phyloP scores from a whole-genome alignment of 2,113 vertebrate species.

The Anguilla japonica region DNA sequence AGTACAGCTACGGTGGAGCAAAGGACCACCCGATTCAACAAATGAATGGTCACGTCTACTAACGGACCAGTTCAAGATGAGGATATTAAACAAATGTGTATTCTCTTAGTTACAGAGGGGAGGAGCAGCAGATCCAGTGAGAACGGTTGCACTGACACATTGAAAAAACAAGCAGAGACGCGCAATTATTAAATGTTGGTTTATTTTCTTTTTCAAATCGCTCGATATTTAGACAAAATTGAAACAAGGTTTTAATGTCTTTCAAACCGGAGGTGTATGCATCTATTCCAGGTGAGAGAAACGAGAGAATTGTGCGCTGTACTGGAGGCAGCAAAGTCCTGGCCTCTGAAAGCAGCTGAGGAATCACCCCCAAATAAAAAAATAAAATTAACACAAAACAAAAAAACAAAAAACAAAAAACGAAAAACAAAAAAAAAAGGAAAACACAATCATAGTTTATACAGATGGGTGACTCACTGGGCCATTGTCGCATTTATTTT shows the following conservation, averaged over 20 bases:
- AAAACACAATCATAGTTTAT: conserved; percentile 37
- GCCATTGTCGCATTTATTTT: not conserved
- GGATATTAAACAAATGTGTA: no score
- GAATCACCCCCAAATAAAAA: conserved; percentile 53
- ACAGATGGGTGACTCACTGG: conserved; percentile 17
- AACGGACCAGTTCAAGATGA: no score
- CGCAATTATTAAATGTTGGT: conserved; percentile 70
- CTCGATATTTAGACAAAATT: conserved; percentile 71
- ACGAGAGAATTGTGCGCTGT: conserved; percentile 64
- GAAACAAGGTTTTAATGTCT: conserved; percentile 65
- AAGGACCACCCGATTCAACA: no score
- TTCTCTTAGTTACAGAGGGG: not conserved
- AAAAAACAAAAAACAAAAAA: conserved; percentile 46
- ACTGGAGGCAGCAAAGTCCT: conserved; percentile 55
- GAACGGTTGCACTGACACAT: not conserved
- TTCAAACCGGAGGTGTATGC: conserved; percentile 63
- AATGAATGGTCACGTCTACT: no score
- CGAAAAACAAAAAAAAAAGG: conserved; percentile 14
- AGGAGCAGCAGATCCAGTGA: not conserved
- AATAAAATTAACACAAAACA: conserved; percentile 19
- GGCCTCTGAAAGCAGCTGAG: conserved; percentile 65
- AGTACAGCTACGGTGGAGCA: no score
- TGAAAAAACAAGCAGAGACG: not conserved
- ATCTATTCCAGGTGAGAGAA: conserved; percentile 65
- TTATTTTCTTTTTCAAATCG: conserved; percentile 68